Evolutionary conservation across 2,888 invertebrate species (phyloP).

Genomic region (Parthenolecanium corni): DNA sequence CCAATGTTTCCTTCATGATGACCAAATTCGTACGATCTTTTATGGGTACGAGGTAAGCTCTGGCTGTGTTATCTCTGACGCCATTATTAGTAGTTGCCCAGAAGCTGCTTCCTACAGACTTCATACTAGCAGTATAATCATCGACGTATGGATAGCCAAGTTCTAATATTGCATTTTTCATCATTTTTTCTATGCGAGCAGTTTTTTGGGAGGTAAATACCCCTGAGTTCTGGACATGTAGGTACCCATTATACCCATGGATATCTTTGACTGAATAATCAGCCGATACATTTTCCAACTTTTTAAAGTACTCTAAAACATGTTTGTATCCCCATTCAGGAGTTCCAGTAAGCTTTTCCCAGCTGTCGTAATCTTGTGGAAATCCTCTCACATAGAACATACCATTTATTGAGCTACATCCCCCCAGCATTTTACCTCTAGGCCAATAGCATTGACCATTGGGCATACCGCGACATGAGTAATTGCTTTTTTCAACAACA

Average conservation of each 20-base stretch:
- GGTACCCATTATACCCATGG: slow-evolving; percentile 33
- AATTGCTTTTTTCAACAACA: slow-evolving; percentile 60
- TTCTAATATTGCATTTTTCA: slow-evolving; percentile 62
- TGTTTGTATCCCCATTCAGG: slow-evolving; percentile 36
- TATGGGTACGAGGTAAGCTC: slow-evolving; percentile 35
- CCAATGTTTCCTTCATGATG: slow-evolving; percentile 35
- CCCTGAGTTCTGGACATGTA: slow-evolving; percentile 30
- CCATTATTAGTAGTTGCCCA: slow-evolving; percentile 53
- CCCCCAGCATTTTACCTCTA: slow-evolving; percentile 65
- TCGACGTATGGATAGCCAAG: slow-evolving; percentile 53
- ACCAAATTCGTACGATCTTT: slow-evolving; percentile 35
- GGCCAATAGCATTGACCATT: slow-evolving; percentile 66
- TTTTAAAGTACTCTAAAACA: slow-evolving; percentile 36
- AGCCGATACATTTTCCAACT: slow-evolving; percentile 36
- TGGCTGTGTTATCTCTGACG: slow-evolving; percentile 42
- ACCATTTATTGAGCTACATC: slow-evolving; percentile 64
- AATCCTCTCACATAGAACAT: slow-evolving; percentile 68
- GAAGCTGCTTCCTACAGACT: slow-evolving; percentile 48
- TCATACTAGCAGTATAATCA: slow-evolving; percentile 48
- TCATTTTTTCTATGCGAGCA: slow-evolving; percentile 56
- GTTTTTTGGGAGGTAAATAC: not conserved
- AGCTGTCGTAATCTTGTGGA: slow-evolving; percentile 59
- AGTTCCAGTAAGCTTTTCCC: slow-evolving; percentile 60
- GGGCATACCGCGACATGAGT: slow-evolving; percentile 60
- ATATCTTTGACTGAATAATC: slow-evolving; percentile 30